These are phyloP conservation scores for Ameiurus melas DNA, from an alignment of 2,113 vertebrate genomes.

Conservation along the genomic window DNA sequence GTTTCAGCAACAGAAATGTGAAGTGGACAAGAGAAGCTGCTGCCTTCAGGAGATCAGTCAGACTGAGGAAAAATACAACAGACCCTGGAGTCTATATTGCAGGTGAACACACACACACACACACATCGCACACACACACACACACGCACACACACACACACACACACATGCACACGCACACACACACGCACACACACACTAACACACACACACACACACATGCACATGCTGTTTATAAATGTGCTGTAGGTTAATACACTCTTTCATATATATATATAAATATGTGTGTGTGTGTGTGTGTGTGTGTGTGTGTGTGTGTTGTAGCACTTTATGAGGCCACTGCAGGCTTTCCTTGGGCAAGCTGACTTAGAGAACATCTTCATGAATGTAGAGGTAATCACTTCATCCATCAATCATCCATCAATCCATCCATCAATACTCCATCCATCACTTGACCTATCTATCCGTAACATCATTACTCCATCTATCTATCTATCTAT, in stretches of 20 bases:
- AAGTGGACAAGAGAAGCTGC: constrained; percentile 83
- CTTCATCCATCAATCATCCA: not conserved
- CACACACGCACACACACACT: constrained; percentile 6
- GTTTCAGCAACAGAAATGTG: constrained; percentile 73
- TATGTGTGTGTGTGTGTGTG: constrained; percentile 10
- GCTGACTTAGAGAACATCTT: constrained; percentile 87
- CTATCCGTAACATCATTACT: not conserved
- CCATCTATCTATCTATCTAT: not conserved
- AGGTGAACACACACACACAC: constrained; percentile 67
- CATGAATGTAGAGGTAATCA: constrained; percentile 82
- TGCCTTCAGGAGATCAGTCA: constrained; percentile 87
- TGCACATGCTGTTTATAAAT: not conserved
- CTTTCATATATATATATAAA: not conserved
- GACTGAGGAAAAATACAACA: constrained; percentile 88
- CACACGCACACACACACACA: constrained; percentile 21
- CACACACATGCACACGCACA: constrained; percentile 34
- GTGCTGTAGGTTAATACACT: not conserved
- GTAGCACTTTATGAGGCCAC: constrained; percentile 88
- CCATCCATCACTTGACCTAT: not conserved
- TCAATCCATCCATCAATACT: not conserved
- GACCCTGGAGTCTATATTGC: constrained; percentile 84
- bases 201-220: constrained; percentile 1
- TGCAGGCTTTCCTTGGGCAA: constrained; percentile 77
- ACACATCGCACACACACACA: constrained; percentile 17
- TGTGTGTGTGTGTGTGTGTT: constrained; percentile 23